Evolutionary conservation across 2,888 invertebrate genomes (phyloP).

Genomic region (Ethmia dodecea): DNA sequence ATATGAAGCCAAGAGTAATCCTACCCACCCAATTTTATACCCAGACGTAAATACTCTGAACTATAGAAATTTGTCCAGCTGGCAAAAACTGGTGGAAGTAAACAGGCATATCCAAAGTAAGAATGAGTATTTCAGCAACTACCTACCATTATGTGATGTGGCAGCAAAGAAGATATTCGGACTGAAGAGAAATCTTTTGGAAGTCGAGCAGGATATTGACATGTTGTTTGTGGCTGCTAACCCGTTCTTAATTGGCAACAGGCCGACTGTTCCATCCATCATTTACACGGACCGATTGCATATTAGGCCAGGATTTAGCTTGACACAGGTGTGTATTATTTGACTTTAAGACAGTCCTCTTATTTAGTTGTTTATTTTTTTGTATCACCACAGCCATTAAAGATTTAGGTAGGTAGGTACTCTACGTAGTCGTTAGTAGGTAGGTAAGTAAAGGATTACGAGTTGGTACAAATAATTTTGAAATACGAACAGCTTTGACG

Average conservation of each 20-base stretch:
- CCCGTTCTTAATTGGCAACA: constrained; percentile 53
- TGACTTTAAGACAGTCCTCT: no score
- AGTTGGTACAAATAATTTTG: no score
- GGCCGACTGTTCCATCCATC: constrained; percentile 56
- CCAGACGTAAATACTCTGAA: constrained; percentile 66
- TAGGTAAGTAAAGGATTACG: no score
- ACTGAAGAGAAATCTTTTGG: constrained; percentile 45
- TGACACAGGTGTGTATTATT: constrained; percentile 42
- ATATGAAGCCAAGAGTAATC: constrained; percentile 71
- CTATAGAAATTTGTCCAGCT: constrained; percentile 48
- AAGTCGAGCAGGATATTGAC: constrained; percentile 63
- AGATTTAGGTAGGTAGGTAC: no score
- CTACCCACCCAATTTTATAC: constrained; percentile 68
- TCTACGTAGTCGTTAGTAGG: no score
- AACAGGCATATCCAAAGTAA: constrained; percentile 47
- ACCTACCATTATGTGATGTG: constrained; percentile 49
- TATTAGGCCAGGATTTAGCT: constrained; percentile 43
- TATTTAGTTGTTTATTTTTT: no score
- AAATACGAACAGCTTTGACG: no score
- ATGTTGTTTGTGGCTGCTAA: constrained; percentile 56
- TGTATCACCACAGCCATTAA: no score
- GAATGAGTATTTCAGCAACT: constrained; percentile 53
- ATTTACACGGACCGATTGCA: constrained; percentile 59
- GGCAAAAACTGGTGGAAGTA: constrained; percentile 51
- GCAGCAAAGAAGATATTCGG: constrained; percentile 56